Conservation (phyloP, 2,113 vertebrate genomes). For the Tor tambroides region DNA sequence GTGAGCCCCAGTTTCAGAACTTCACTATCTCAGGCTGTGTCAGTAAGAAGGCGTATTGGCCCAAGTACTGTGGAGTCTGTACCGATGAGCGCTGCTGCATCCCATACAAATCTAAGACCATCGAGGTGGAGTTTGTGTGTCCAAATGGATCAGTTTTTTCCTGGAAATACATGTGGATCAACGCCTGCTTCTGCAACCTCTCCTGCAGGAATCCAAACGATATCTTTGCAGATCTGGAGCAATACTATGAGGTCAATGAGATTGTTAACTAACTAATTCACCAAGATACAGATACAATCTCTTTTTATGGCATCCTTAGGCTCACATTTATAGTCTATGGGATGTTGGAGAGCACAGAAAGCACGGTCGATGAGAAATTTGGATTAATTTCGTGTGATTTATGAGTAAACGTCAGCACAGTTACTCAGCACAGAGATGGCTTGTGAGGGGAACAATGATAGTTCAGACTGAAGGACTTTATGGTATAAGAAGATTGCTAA, state of each 20-base stretch:
- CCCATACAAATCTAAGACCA: conserved; percentile 76
- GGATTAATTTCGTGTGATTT: not conserved
- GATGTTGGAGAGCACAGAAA: not conserved
- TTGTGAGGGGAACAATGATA: not conserved
- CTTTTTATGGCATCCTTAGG: not conserved
- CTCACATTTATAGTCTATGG: not conserved
- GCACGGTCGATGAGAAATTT: not conserved
- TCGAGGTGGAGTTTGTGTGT: conserved; percentile 76
- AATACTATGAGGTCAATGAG: conserved; percentile 82
- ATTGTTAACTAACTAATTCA: conserved; percentile 80
- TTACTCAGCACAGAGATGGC: not conserved
- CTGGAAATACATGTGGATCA: conserved; percentile 79
- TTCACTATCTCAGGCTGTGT: conserved; percentile 76
- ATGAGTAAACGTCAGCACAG: not conserved
- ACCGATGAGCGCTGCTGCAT: conserved; percentile 77
- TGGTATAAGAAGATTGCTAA: not conserved
- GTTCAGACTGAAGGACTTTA: not conserved
- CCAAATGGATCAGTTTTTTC: conserved; percentile 73
- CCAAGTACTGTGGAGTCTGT: conserved; percentile 78
- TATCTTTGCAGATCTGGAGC: conserved; percentile 83
- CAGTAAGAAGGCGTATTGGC: conserved; percentile 75
- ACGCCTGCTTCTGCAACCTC: conserved; percentile 78
- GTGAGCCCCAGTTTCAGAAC: conserved; percentile 67
- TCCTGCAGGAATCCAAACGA: conserved; percentile 78
- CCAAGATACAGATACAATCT: not conserved